Conservation (phyloP, 1,140 invertebrate genomes). For the Drosophila melanogaster region DNA sequence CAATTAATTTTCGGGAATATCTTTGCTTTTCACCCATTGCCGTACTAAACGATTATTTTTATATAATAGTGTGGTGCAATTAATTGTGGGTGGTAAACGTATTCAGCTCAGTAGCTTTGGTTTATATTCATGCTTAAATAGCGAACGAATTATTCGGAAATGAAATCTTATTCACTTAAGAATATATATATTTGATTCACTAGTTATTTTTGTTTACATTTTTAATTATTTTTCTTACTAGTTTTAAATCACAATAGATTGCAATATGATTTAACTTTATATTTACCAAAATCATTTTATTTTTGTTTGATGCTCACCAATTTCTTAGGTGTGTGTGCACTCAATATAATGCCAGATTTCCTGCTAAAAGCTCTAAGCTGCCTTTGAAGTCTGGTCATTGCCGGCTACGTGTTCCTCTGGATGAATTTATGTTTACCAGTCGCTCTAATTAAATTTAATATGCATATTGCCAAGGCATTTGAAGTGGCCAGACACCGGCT, state of each 20-base stretch:
- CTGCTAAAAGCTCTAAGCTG: not conserved
- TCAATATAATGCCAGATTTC: not conserved
- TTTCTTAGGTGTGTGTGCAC: not conserved
- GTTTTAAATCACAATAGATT: no score
- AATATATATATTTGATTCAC: no score
- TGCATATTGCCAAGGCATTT: conserved; percentile 75
- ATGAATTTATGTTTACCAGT: conserved; percentile 75
- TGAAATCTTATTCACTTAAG: no score
- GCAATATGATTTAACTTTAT: not conserved
- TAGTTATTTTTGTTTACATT: no score
- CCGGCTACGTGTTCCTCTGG: conserved; percentile 35
- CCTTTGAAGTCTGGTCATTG: conserved; percentile 36
- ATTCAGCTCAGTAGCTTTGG: not conserved
- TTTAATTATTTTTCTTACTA: no score
- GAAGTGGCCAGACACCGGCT: conserved; percentile 50
- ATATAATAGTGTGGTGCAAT: not conserved
- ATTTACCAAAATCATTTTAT: not conserved
- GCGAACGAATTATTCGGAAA: no score
- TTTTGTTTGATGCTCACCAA: not conserved
- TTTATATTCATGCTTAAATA: no score
- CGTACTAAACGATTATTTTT: not conserved
- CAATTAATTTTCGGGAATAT: conserved; percentile 43
- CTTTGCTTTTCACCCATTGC: not conserved
- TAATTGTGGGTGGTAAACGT: not conserved
- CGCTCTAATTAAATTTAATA: conserved; percentile 81